A percentile compares a stretch with the other conserved stretches of the same genome.
Evolutionary conservation across 2,113 vertebrate species (phyloP).

Genomic region (Bubo scandiacus): DNA sequence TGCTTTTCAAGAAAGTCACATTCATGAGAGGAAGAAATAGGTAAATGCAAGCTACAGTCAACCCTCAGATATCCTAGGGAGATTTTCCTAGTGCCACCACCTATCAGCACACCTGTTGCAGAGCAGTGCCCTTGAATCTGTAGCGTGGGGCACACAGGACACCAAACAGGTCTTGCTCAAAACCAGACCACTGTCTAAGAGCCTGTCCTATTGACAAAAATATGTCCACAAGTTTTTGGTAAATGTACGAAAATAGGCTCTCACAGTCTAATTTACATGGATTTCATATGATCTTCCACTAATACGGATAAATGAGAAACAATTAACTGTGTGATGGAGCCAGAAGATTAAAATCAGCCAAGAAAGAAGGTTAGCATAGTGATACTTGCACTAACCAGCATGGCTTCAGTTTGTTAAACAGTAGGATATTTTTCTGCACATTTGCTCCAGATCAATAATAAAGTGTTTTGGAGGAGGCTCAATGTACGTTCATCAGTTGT

Average conservation of each 20-base stretch:
- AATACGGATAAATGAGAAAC: slow-evolving; percentile 27
- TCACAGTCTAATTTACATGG: not conserved
- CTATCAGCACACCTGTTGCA: not conserved
- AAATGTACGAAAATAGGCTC: not conserved
- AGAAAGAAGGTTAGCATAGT: not conserved
- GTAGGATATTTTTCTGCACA: not conserved
- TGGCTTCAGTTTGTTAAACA: not conserved
- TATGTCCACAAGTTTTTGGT: not conserved
- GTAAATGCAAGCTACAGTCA: not conserved
- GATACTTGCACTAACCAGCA: not conserved
- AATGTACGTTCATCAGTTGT: not conserved
- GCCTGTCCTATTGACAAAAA: not conserved
- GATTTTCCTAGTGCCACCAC: not conserved
- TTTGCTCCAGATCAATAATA: not conserved
- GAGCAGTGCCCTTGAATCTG: not conserved
- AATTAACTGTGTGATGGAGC: not conserved
- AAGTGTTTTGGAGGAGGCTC: not conserved
- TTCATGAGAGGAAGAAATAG: not conserved
- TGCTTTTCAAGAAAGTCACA: not conserved
- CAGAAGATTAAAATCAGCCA: slow-evolving; percentile 25
- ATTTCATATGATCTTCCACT: not conserved
- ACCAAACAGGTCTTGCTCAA: not conserved
- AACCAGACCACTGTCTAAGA: not conserved
- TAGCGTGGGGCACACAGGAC: fast-evolving
- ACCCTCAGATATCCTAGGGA: not conserved